Evolutionary conservation across 1,140 invertebrate species (phyloP).

Genomic region (Pomacea maculata): DNA sequence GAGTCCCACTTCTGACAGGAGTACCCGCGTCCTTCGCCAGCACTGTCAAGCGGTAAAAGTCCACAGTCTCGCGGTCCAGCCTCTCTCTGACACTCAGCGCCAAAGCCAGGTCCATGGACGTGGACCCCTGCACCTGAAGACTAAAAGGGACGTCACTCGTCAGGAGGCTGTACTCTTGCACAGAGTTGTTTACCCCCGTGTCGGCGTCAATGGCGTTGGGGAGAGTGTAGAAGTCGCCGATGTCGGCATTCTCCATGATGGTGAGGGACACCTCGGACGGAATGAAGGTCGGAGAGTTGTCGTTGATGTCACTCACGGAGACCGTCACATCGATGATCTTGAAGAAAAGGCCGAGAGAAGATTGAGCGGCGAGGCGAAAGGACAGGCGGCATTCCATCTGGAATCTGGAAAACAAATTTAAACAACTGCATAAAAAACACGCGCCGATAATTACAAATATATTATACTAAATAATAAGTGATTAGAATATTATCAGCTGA

Average conservation of each 20-base stretch:
- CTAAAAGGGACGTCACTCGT: slow-evolving; percentile 37
- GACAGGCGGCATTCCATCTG: slow-evolving; percentile 37
- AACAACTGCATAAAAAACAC: no score
- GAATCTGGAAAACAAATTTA: slow-evolving; percentile 7
- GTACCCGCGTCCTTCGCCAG: slow-evolving; percentile 86
- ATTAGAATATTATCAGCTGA: no score
- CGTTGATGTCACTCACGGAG: slow-evolving; percentile 85
- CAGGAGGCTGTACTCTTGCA: slow-evolving; percentile 45
- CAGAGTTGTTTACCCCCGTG: slow-evolving; percentile 42
- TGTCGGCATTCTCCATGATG: slow-evolving; percentile 39
- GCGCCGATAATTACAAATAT: no score
- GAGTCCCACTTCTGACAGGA: slow-evolving; percentile 73
- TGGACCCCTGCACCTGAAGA: slow-evolving; percentile 36
- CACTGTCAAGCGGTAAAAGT: slow-evolving; percentile 89
- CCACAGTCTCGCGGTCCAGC: slow-evolving; percentile 86
- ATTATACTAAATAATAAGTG: no score
- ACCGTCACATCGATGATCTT: slow-evolving; percentile 72
- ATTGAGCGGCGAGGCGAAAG: slow-evolving; percentile 43
- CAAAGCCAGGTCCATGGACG: slow-evolving; percentile 26
- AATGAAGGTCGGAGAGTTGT: slow-evolving; percentile 86
- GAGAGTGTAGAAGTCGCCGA: slow-evolving; percentile 35
- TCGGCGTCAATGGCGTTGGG: slow-evolving; percentile 46
- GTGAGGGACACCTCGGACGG: slow-evolving; percentile 22
- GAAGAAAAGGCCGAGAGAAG: slow-evolving; percentile 46
- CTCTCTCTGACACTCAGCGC: slow-evolving; percentile 39